Conservation (phyloP, 1,140 invertebrate species). For the Pseudomyrmex concolor region DNA sequence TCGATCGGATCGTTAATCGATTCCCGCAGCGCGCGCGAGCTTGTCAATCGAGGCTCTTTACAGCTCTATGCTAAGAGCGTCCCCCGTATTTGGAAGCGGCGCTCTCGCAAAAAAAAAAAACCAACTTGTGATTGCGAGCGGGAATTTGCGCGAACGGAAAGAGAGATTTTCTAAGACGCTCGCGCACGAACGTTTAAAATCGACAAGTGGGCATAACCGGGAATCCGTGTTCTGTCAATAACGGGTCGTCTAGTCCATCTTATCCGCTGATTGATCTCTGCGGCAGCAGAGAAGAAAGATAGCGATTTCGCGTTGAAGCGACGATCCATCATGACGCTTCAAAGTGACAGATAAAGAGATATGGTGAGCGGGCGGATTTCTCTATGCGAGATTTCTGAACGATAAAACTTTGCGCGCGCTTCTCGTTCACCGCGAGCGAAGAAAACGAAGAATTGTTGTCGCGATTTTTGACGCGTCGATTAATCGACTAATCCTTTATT, state of each 20-base stretch:
- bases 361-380: background rate
- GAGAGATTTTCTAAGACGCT: slow-evolving; percentile 21
- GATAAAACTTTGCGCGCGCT: background rate
- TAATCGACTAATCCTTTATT: too few relatives aligned
- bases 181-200: background rate
- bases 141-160: background rate
- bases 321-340: slow-evolving; percentile 18
- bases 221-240: slow-evolving; percentile 17
- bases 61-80: background rate
- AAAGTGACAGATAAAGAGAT: slow-evolving; percentile 39
- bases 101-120: background rate
- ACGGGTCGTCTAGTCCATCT: background rate
- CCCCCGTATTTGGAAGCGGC: slow-evolving; percentile 3
- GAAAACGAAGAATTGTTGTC: slow-evolving; percentile 4
- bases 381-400: slow-evolving; percentile 1
- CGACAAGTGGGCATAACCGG: slow-evolving; percentile 42
- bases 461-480: background rate
- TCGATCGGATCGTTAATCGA: slow-evolving; percentile 35
- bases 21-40: background rate
- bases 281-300: slow-evolving; percentile 1
- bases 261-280: slow-evolving; percentile 42
- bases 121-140: slow-evolving; percentile 11
- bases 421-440: background rate
- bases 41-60: slow-evolving; percentile 21
- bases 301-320: slow-evolving; percentile 5